Conservation (phyloP, 2,113 vertebrate genomes). For the Ictalurus punctatus region DNA sequence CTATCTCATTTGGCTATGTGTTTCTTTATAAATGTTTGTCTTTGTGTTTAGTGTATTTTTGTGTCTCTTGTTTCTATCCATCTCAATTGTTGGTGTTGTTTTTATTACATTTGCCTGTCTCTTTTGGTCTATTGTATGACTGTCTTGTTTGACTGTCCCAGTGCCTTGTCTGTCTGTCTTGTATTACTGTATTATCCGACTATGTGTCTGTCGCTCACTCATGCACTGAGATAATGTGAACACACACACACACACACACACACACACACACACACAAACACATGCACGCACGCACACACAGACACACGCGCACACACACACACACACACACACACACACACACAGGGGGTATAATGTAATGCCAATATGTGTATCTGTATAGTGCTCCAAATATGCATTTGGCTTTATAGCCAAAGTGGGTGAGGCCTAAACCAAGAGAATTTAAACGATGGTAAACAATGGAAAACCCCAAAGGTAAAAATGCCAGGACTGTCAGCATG, state of each 20-base stretch:
- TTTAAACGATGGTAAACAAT: not conserved
- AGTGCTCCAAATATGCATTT: not conserved
- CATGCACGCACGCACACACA: not conserved
- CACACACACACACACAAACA: too few species aligned
- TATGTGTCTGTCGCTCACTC: not conserved
- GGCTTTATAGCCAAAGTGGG: not conserved
- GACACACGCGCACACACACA: not conserved
- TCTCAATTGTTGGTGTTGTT: not conserved
- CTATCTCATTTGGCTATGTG: not conserved
- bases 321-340: not conserved
- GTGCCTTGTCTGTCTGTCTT: not conserved
- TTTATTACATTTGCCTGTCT: not conserved
- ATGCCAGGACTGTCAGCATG: not conserved
- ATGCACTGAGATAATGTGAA: not conserved
- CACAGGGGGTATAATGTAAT: not conserved
- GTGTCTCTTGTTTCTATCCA: not conserved
- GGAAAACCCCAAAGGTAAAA: not conserved
- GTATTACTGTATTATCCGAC: not conserved
- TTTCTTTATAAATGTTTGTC: not conserved
- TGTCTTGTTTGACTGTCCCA: not conserved
- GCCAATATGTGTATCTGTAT: not conserved
- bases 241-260: not conserved
- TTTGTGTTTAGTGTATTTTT: not conserved
- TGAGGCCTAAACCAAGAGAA: too few species aligned
- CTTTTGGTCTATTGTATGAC: not conserved